Percentiles rank a stretch among this genome's conserved stretches.
Evolutionary conservation across 2,797 vertebrate genomes (phyloP).

Genomic region (Coluber constrictor): DNA sequence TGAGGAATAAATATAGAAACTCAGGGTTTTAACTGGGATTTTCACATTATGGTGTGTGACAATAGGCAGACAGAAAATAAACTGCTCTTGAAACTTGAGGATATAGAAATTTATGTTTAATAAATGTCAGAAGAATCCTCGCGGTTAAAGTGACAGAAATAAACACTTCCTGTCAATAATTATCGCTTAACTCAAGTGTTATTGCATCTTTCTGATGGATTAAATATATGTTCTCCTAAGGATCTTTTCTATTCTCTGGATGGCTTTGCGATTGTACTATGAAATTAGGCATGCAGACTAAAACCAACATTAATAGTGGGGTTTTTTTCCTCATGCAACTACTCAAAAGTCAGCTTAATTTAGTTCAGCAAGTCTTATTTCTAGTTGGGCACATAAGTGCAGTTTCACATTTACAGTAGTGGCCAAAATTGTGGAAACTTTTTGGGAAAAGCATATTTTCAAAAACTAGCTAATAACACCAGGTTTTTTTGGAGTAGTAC

Average conservation of each 20-base stretch:
- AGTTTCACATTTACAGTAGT: not conserved
- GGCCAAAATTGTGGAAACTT: too few species aligned
- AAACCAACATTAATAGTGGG: not conserved
- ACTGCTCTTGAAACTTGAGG: not conserved
- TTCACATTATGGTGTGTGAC: not conserved
- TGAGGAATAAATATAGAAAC: not conserved
- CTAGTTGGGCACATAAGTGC: not conserved
- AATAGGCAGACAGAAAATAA: not conserved
- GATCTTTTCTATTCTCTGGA: not conserved
- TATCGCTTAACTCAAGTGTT: not conserved
- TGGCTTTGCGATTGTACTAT: not conserved
- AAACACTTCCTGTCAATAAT: not conserved
- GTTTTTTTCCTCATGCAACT: not conserved
- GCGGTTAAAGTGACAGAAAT: not conserved
- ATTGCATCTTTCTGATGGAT: not conserved
- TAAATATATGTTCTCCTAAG: not conserved
- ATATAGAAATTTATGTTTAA: not conserved
- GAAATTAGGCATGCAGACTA: not conserved
- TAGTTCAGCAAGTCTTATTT: not conserved
- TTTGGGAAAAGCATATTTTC: too few species aligned
- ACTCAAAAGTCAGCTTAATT: not conserved
- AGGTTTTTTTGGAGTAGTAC: too few species aligned
- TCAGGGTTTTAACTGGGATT: not conserved
- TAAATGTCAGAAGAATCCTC: not conserved
- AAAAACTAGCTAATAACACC: too few species aligned